Evolutionary conservation across 2,888 invertebrate genomes (phyloP).

Genomic region (Epinotia ramella): DNA sequence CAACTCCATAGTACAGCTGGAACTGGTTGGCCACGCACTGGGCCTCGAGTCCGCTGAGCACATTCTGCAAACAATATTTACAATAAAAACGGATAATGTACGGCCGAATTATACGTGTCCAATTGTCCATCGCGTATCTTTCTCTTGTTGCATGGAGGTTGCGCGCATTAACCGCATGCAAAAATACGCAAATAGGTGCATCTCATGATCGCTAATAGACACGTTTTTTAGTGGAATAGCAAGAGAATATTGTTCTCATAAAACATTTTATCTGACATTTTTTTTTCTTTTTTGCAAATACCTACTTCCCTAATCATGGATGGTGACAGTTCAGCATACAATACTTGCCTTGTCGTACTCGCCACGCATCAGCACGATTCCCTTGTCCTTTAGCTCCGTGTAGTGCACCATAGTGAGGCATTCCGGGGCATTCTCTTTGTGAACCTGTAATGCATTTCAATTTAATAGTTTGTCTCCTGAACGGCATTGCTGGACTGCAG

Average conservation of each 20-base stretch:
- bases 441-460: conserved; percentile 81
- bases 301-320: not conserved
- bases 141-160: too few relatives aligned
- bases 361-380: conserved; percentile 93
- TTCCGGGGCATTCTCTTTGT: conserved; percentile 95
- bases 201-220: too few relatives aligned
- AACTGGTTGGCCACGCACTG: conserved; percentile 94
- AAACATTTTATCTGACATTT: too few relatives aligned
- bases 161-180: too few relatives aligned
- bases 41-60: conserved; percentile 91
- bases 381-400: conserved; percentile 90
- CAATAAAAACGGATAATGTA: not conserved
- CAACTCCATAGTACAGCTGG: conserved; percentile 92
- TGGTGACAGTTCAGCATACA: not conserved
- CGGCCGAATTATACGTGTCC: too few relatives aligned
- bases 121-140: too few relatives aligned
- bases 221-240: too few relatives aligned
- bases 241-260: too few relatives aligned
- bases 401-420: conserved; percentile 93
- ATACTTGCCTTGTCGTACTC: conserved; percentile 89
- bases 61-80: conserved; percentile 79
- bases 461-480: too few relatives aligned
- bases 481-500: not conserved
- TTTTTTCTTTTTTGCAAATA: not conserved
- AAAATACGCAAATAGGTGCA: too few relatives aligned